Evolutionary conservation across 2,888 invertebrate genomes (phyloP).

Genomic region (Priocnemis perturbator): DNA sequence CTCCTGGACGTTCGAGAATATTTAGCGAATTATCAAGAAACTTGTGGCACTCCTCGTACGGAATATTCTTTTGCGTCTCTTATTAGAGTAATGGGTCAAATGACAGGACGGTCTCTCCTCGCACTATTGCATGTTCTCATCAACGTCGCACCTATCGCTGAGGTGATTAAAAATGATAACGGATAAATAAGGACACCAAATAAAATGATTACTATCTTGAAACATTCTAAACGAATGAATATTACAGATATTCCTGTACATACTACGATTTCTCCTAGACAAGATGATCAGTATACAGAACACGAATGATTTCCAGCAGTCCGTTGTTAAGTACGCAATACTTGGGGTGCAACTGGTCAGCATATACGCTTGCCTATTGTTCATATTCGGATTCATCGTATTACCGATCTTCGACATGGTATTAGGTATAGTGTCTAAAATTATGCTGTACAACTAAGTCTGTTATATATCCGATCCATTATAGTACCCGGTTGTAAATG

Average conservation of each 20-base stretch:
- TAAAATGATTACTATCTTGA: too few species aligned
- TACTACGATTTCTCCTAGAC: slow-evolving; percentile 66
- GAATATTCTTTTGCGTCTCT: slow-evolving; percentile 66
- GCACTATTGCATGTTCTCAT: slow-evolving; percentile 64
- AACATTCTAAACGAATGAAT: too few species aligned
- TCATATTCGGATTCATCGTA: slow-evolving; percentile 67
- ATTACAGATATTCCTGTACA: slow-evolving; percentile 62
- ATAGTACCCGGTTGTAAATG: too few species aligned
- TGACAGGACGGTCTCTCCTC: slow-evolving; percentile 63
- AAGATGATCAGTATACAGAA: slow-evolving; percentile 63
- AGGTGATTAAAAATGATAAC: slow-evolving; percentile 51
- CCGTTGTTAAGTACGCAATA: slow-evolving; percentile 57
- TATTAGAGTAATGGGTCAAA: slow-evolving; percentile 64
- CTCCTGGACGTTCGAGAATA: slow-evolving; percentile 53
- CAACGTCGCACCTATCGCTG: slow-evolving; percentile 62
- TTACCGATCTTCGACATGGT: slow-evolving; percentile 65
- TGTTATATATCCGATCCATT: background rate
- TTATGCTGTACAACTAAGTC: slow-evolving; percentile 56
- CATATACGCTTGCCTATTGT: slow-evolving; percentile 63
- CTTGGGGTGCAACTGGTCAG: slow-evolving; percentile 63
- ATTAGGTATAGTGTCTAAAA: slow-evolving; percentile 61
- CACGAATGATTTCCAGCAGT: slow-evolving; percentile 58
- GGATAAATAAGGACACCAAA: background rate
- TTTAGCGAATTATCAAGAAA: slow-evolving; percentile 67
- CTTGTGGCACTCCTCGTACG: slow-evolving; percentile 58